phyloP scores from a whole-genome alignment of 2,888 invertebrate genomes.

The Ophion ellenae region DNA sequence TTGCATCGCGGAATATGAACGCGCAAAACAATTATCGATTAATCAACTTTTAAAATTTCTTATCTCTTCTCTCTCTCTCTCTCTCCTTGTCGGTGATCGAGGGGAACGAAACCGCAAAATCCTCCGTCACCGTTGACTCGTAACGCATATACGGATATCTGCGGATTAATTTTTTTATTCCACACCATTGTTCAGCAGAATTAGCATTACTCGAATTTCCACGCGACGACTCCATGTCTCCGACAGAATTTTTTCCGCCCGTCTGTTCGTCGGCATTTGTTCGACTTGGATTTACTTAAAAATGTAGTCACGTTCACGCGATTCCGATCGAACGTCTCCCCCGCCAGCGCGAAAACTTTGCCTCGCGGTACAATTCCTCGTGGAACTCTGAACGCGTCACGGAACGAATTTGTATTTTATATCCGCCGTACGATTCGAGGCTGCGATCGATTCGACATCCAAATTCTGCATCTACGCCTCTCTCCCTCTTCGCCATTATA shows the following conservation, averaged over 20 bases:
- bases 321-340: constrained; percentile 1
- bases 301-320: constrained; percentile 14
- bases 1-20: too few species aligned
- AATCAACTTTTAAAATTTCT: too few species aligned
- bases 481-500: neutral
- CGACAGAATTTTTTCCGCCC: neutral
- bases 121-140: too few species aligned
- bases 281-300: neutral
- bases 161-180: too few species aligned
- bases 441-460: constrained; percentile 22
- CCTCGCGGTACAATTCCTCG: constrained; percentile 13
- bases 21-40: too few species aligned
- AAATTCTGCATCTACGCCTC: constrained; percentile 4
- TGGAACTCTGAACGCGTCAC: constrained; percentile 31
- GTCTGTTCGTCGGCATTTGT: neutral
- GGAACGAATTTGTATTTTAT: constrained; percentile 2
- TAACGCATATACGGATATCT: too few species aligned
- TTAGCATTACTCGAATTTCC: too few species aligned
- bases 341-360: neutral
- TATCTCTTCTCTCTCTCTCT: too few species aligned
- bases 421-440: neutral
- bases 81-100: too few species aligned
- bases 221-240: too few species aligned
- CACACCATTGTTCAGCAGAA: too few species aligned
- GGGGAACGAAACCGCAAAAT: too few species aligned